phyloP scores from a whole-genome alignment of 2,888 invertebrate genomes.

The Harpalus rufipes region DNA sequence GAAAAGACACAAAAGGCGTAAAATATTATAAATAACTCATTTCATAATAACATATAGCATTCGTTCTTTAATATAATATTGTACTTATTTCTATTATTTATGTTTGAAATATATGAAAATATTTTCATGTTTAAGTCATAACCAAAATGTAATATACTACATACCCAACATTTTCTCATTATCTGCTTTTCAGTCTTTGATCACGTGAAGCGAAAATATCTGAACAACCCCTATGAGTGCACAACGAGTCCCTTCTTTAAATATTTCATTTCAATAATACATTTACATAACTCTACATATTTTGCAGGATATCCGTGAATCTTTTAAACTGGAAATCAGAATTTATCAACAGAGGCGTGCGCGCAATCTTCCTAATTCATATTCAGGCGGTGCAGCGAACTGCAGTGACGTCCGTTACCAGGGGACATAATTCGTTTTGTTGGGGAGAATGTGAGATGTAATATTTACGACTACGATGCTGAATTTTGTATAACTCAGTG shows the following conservation, averaged over 20 bases:
- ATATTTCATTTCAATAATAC: conserved; percentile 64
- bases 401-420: conserved; percentile 61
- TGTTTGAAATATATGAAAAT: too few relatives aligned
- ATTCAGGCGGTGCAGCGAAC: conserved; percentile 60
- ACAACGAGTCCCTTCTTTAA: conserved; percentile 41
- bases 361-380: conserved; percentile 63
- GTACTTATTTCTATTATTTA: too few relatives aligned
- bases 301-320: conserved; percentile 58
- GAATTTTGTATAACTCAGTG: conserved; percentile 39
- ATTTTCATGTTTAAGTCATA: too few relatives aligned
- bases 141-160: too few relatives aligned
- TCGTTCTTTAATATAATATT: too few relatives aligned
- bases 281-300: conserved; percentile 66
- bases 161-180: too few relatives aligned
- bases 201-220: neutral
- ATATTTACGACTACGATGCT: conserved; percentile 51
- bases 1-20: too few relatives aligned
- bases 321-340: conserved; percentile 63
- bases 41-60: too few relatives aligned
- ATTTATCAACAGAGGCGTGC: conserved; percentile 63
- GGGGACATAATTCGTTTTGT: conserved; percentile 60
- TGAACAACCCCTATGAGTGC: neutral
- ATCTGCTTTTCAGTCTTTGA: neutral
- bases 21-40: too few relatives aligned
- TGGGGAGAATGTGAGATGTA: conserved; percentile 55